A percentile compares a stretch with the other conserved stretches of the same genome.
Evolutionary conservation across 2,888 invertebrate genomes (phyloP).

Genomic region (Calliphora vomitoria): DNA sequence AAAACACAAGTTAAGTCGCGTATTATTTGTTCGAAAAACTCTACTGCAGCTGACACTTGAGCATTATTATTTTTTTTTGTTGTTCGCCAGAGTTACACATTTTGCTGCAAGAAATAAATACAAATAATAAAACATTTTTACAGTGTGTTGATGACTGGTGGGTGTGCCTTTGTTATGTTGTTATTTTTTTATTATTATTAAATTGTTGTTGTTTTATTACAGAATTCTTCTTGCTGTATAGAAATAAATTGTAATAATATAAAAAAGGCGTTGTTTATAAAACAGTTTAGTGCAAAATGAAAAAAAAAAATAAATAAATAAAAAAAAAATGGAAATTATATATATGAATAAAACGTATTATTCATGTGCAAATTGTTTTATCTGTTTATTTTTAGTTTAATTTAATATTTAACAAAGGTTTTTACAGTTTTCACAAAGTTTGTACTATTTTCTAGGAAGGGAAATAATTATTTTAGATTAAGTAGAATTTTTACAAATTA

Average conservation of each 20-base stretch:
- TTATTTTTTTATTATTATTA: background rate
- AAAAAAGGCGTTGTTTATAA: conserved; percentile 28
- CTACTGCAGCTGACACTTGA: conserved; percentile 53
- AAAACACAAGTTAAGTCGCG: conserved; percentile 26
- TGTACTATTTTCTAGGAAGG: too few species aligned
- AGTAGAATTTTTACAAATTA: too few species aligned
- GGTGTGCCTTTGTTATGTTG: conserved; percentile 51
- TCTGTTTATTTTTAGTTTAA: conserved; percentile 5
- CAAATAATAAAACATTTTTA: conserved; percentile 34
- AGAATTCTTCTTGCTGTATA: conserved; percentile 6
- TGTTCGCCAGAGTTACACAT: too few species aligned
- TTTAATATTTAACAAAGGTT: too few species aligned
- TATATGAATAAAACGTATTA: too few species aligned
- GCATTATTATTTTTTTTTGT: background rate
- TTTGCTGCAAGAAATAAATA: conserved; percentile 31
- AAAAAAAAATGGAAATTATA: background rate
- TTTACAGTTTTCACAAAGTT: too few species aligned
- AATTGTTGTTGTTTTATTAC: conserved; percentile 10
- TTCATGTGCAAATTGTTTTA: background rate
- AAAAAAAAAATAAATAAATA: too few species aligned
- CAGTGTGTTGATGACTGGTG: conserved; percentile 56
- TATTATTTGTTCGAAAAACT: conserved; percentile 20
- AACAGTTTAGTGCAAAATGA: background rate
- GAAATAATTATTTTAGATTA: too few species aligned
- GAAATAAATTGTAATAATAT: background rate